A percentile compares a stretch with the other conserved stretches of the same genome.
Evolutionary conservation across 1,140 invertebrate species (phyloP).

Genomic region (Sitophilus oryzae): DNA sequence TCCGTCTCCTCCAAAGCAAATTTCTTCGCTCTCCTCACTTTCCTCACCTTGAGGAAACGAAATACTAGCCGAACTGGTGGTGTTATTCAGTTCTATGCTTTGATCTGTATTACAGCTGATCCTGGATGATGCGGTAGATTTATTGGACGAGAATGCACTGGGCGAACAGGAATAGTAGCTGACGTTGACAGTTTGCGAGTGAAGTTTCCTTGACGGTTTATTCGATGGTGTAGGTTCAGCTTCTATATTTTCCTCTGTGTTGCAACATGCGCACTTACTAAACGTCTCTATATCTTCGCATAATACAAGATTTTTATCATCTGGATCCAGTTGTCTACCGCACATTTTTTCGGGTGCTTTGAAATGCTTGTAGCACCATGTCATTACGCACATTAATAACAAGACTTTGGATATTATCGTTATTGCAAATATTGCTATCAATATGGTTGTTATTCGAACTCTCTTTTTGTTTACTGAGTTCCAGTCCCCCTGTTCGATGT

Average conservation of each 20-base stretch:
- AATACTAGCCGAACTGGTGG: slow-evolving; percentile 6
- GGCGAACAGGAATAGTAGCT: slow-evolving; percentile 21
- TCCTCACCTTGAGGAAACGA: slow-evolving; percentile 16
- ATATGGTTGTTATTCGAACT: slow-evolving; percentile 20
- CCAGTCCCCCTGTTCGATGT: slow-evolving; percentile 24
- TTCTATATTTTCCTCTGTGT: background rate
- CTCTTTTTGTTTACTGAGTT: slow-evolving; percentile 23
- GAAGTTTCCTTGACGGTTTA: background rate
- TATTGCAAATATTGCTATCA: slow-evolving; percentile 22
- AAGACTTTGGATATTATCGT: slow-evolving; percentile 26
- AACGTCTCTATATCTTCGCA: slow-evolving; percentile 7
- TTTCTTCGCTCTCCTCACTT: slow-evolving; percentile 7
- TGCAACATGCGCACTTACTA: slow-evolving; percentile 19
- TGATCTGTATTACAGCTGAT: background rate
- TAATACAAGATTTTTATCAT: slow-evolving; percentile 11
- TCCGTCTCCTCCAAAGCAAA: slow-evolving; percentile 2
- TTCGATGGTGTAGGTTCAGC: background rate
- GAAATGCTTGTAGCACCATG: slow-evolving; percentile 28
- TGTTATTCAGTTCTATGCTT: slow-evolving; percentile 2
- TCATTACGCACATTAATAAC: slow-evolving; percentile 28
- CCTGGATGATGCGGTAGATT: slow-evolving; percentile 8
- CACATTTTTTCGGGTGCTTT: slow-evolving; percentile 14
- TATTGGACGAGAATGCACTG: slow-evolving; percentile 7
- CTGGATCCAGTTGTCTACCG: slow-evolving; percentile 11
- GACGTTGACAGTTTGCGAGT: slow-evolving; percentile 22